Evolutionary conservation across 2,888 invertebrate species (phyloP).

Genomic region (Tinea trinotella): DNA sequence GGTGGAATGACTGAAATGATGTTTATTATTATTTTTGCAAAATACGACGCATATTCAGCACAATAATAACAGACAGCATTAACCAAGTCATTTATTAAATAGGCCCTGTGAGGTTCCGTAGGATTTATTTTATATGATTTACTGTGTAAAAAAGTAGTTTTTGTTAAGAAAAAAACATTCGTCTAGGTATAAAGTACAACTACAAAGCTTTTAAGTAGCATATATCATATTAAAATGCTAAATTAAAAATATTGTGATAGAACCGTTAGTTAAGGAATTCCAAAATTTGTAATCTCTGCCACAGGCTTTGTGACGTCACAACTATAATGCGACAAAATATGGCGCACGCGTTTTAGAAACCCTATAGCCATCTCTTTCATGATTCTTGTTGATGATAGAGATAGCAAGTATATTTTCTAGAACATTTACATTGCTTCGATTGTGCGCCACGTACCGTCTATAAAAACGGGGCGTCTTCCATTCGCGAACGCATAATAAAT

Average conservation of each 20-base stretch:
- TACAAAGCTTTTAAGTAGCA: too few species aligned
- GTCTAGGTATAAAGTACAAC: too few species aligned
- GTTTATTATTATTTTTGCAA: neutral
- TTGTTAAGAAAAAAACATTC: too few species aligned
- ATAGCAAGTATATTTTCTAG: neutral
- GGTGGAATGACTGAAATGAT: neutral
- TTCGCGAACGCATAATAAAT: constrained; percentile 1
- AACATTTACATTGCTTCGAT: constrained; percentile 3
- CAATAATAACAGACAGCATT: too few species aligned
- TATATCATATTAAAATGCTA: too few species aligned
- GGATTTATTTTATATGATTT: too few species aligned
- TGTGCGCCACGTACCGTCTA: neutral
- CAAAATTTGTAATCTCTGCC: neutral
- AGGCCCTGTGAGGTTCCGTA: too few species aligned
- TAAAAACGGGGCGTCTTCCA: neutral
- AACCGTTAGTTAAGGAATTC: neutral
- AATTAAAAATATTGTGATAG: neutral
- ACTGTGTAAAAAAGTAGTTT: too few species aligned
- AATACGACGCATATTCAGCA: neutral
- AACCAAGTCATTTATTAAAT: too few species aligned
- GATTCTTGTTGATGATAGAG: neutral
- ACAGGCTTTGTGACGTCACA: constrained; percentile 15
- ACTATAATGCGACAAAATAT: constrained; percentile 2
- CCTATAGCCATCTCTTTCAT: neutral
- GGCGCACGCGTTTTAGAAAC: neutral